Evolutionary conservation across 2,797 vertebrate species (phyloP), one percentile per base, ranked within the genome.

Genomic region (Cephalopachus bancanus): DNA sequence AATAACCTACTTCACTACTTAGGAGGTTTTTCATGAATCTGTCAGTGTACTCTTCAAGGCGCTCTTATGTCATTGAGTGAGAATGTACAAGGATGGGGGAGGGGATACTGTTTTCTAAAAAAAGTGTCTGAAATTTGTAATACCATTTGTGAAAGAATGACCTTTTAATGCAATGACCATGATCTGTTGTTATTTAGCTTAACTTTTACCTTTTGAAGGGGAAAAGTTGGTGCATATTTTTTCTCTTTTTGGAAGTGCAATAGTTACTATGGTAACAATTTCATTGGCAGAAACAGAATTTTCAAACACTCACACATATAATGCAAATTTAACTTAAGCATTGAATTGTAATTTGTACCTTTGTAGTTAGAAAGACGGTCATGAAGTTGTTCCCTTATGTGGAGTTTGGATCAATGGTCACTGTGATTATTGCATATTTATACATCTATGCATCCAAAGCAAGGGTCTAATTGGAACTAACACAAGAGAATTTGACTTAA

Each of bases 241-340:
- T 78, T 28, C 5, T 33, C 65, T 76, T n/a, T 90, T 96, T 93
- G 79, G 33, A 93, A 95, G n/a, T 92, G 20, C 72, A 87, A 91
- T 75, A 83, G 95, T 97, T 98, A 51, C 97, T 78, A 96, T 97
- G 95, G 97, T 59, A 96, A 98, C 96, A 96, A 69, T 91, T 94
- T 95, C 75, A 89, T 37, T 90, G 76, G 65, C 62, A 95, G 74
- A 93, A 86, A 83, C 14, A 90, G 85, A 83, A 37, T 94, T 93
- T 96, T 86, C 62, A 94, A 86, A 95, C 76, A 86, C 65, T 87
- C 67, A 87, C 28, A 62, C 15, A 1, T 91, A 95, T 80, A 95
- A 90, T 69, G 83, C 80, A 95, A 95, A 94, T 53, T 91, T 97
- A 86, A 94, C 94, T 96, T 96, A 94, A 89, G 60, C 28, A 28